A percentile compares a stretch with the other conserved stretches of the same genome.
Conservation (phyloP, 2,888 invertebrate genomes). For the Ceraclea dissimilis region DNA sequence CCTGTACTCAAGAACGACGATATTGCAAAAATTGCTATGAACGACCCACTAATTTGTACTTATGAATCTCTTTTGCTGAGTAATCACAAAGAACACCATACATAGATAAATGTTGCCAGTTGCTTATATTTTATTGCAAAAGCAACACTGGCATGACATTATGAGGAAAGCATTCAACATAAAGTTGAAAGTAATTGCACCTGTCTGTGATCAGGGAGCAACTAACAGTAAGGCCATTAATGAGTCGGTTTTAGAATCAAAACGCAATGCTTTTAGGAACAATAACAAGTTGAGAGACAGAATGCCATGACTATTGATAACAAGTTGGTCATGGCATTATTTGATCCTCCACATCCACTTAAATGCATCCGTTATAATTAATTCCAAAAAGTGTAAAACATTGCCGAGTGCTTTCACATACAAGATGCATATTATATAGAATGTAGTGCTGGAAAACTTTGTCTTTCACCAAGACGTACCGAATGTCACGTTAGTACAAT, state of each 20-base stretch:
- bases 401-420: background rate
- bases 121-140: too few relatives aligned
- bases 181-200: background rate
- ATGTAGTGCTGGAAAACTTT: background rate
- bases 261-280: background rate
- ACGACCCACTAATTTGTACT: constrained; percentile 8
- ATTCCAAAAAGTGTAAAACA: background rate
- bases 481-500: too few relatives aligned
- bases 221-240: background rate
- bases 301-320: background rate
- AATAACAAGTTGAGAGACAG: background rate
- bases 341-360: background rate
- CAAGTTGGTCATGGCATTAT: background rate
- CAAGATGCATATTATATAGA: background rate
- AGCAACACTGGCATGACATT: too few relatives aligned
- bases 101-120: too few relatives aligned
- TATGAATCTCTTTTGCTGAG: constrained; percentile 3
- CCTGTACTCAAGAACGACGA: constrained; percentile 8
- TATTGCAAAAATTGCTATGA: constrained; percentile 8
- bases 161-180: too few relatives aligned
- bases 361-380: background rate
- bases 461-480: too few relatives aligned
- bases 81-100: too few relatives aligned
- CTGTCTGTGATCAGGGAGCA: constrained; percentile 1
- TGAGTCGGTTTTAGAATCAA: background rate